Base-by-base conservation (phyloP, 2,888 invertebrate genomes). In the Nebria salina region DNA sequence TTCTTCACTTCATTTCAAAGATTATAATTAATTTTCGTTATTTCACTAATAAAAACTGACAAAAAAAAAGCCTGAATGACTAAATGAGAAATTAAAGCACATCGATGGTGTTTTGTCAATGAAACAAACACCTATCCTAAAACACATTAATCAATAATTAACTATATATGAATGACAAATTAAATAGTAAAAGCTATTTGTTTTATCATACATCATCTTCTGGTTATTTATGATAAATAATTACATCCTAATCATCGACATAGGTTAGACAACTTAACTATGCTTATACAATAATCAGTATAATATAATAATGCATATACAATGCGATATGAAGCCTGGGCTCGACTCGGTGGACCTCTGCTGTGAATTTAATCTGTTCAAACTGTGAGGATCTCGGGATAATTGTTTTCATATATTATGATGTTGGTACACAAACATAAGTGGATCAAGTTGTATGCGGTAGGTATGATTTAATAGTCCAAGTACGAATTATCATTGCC, bases 351-450 rank as follows among this genome's bases (percentile, higher is more conserved):
- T 54, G 54, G 54, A 25, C 20, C 11, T 70, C 80, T 64, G 80
- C 80, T 80, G 80, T 75, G 80, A 80, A 75, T 80, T 75, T 80
- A 80, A 80, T 80, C 80, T 80, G 75, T 75, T 75, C 75, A 80
- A 75, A 80, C 80, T 41, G 80, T 75, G 75, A 80, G 75, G 75
- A 75, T 70, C 64, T 70, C 65, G 20, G 34, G 41, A 78, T 80
- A 80, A 80, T 80, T 80, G 80, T 80, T 80, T 80, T 80, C 80
- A 80, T 80, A 80, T 80, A 70, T 75, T 70, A 80, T 25, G 15
- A 66, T 25, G 66, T 66, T 25, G 15, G 25, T 66, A 25, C 66
- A 66, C 25, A 25, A 25, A 66, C 25, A 4, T 66, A 66, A 25
- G 66, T 66, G 66, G 15, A 34, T 54, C 6, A 26, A 26, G 1